Percentiles rank a stretch among this genome's conserved stretches.
phyloP scores from a whole-genome alignment of 2,113 vertebrate species.

The Ariopsis seemanni region DNA sequence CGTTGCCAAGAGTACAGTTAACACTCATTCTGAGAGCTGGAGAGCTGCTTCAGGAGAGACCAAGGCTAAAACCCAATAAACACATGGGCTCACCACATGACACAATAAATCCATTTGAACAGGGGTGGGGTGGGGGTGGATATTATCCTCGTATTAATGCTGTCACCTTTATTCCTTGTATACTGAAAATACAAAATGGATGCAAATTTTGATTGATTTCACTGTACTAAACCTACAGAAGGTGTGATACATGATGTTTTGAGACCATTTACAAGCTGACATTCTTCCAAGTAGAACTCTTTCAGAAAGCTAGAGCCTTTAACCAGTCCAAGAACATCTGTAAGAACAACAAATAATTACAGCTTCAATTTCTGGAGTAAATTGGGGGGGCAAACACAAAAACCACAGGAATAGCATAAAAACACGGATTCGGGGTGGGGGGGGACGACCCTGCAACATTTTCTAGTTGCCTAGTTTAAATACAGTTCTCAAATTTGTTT shows the following conservation, averaged over 20 bases:
- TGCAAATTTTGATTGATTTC: not conserved
- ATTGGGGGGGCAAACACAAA: too few species aligned
- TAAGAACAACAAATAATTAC: not conserved
- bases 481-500: too few species aligned
- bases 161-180: not conserved
- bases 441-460: too few species aligned
- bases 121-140: not conserved
- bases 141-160: not conserved
- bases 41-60: constrained; percentile 8
- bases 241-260: not conserved
- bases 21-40: not conserved
- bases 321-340: not conserved
- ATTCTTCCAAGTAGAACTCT: not conserved
- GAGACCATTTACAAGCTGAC: not conserved
- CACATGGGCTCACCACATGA: not conserved
- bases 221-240: not conserved
- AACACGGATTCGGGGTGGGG: too few species aligned
- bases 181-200: not conserved
- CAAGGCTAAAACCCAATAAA: constrained; percentile 6
- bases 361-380: too few species aligned
- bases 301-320: not conserved
- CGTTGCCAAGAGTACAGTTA: constrained; percentile 40
- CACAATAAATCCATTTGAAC: not conserved
- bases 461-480: too few species aligned
- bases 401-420: too few species aligned